Evolutionary conservation across 2,113 vertebrate species (phyloP).

Genomic region (Charadrius vociferus): DNA sequence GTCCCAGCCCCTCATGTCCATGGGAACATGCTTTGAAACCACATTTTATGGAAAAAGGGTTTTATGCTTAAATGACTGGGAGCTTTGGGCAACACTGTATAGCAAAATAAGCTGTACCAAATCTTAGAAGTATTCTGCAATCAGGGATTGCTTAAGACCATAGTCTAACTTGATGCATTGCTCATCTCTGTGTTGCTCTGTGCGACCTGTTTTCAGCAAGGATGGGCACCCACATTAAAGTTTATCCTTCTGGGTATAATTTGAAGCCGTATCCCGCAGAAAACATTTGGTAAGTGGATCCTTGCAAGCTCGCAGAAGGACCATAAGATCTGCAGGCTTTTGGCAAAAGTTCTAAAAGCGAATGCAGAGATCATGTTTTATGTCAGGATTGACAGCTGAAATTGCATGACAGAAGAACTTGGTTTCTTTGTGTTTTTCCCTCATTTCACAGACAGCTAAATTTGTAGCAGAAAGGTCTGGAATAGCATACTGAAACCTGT

Average conservation of each 20-base stretch:
- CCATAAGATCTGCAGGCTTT: neutral
- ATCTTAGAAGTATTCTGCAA: neutral
- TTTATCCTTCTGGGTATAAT: neutral
- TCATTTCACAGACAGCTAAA: neutral
- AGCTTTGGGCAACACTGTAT: neutral
- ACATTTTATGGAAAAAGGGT: neutral
- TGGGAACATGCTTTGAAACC: neutral
- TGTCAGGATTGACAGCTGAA: neutral
- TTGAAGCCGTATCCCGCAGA: neutral
- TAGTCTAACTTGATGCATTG: neutral
- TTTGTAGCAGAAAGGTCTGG: neutral
- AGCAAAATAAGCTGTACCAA: neutral
- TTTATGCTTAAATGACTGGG: neutral
- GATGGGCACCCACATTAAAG: neutral
- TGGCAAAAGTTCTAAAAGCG: neutral
- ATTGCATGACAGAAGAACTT: fast-evolving
- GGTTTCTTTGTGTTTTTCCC: neutral
- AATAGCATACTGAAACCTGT: conserved; percentile 12
- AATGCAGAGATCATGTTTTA: neutral
- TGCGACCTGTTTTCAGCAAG: neutral
- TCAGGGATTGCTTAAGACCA: neutral
- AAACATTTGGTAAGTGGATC: neutral
- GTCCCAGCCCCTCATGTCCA: neutral
- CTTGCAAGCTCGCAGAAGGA: fast-evolving
- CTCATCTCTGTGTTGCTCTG: neutral